Percentiles rank a stretch among this genome's conserved stretches.
Conservation (phyloP, 1,140 invertebrate genomes). For the Homalodisca vitripennis region DNA sequence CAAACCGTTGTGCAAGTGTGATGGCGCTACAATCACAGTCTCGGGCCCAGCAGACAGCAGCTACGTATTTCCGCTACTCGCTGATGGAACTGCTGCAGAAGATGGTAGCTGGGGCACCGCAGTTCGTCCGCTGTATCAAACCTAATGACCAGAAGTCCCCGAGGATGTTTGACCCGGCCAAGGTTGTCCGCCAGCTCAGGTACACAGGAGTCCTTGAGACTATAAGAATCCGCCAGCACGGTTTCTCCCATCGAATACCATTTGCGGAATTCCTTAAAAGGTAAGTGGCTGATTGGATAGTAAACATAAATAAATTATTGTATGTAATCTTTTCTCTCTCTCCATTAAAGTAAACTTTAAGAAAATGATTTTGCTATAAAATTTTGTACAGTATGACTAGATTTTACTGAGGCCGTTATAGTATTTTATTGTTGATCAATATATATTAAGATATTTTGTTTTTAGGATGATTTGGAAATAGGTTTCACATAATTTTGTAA, state of each 20-base stretch:
- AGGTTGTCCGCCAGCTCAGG: conserved; percentile 72
- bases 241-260: conserved; percentile 75
- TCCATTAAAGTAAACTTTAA: too few species aligned
- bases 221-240: conserved; percentile 75
- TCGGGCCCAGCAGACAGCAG: conserved; percentile 77
- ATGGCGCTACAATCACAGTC: conserved; percentile 71
- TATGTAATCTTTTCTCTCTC: too few species aligned
- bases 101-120: conserved; percentile 75
- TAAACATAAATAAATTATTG: too few species aligned
- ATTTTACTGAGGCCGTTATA: too few species aligned
- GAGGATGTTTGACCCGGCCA: conserved; percentile 65
- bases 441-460: too few species aligned
- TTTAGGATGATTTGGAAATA: too few species aligned
- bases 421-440: too few species aligned
- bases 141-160: conserved; percentile 73
- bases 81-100: conserved; percentile 83
- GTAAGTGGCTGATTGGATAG: too few species aligned
- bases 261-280: conserved; percentile 80
- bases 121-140: conserved; percentile 83
- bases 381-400: too few species aligned
- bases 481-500: too few species aligned
- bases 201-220: conserved; percentile 83
- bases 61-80: conserved; percentile 82
- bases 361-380: too few species aligned
- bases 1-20: conserved; percentile 56